Conservation (phyloP, 2,797 vertebrate genomes). For the Gouania willdenowi region DNA sequence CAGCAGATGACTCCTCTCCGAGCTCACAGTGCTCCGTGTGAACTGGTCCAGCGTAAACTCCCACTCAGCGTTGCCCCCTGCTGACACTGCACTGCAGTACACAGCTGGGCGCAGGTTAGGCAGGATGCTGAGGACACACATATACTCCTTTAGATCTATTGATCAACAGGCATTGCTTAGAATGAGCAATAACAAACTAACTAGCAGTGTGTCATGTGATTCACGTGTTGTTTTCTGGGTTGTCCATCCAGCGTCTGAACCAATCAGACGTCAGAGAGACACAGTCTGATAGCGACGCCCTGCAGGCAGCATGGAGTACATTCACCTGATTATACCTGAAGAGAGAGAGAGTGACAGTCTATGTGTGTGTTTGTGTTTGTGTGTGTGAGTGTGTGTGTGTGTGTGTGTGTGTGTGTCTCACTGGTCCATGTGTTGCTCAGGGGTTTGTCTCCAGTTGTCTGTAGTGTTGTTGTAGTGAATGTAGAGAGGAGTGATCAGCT, state of each 20-base stretch:
- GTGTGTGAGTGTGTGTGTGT: background rate
- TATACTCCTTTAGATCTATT: too few species aligned
- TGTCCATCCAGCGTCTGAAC: slow-evolving; percentile 60
- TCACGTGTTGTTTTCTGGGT: slow-evolving; percentile 43
- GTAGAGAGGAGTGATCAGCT: slow-evolving; percentile 79
- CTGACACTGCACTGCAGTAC: slow-evolving; percentile 85
- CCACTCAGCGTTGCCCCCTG: slow-evolving; percentile 76
- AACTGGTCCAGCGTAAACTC: slow-evolving; percentile 82
- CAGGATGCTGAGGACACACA: slow-evolving; percentile 70
- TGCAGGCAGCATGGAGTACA: slow-evolving; percentile 79
- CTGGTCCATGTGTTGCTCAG: slow-evolving; percentile 71
- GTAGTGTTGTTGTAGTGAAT: slow-evolving; percentile 60
- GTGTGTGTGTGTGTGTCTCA: slow-evolving; percentile 23
- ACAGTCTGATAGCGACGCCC: slow-evolving; percentile 66
- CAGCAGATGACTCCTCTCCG: slow-evolving; percentile 83
- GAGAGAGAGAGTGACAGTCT: background rate
- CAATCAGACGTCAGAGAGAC: slow-evolving; percentile 21
- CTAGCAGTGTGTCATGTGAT: too few species aligned
- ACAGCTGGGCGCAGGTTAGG: slow-evolving; percentile 82
- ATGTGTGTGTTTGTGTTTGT: background rate
- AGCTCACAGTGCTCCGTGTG: slow-evolving; percentile 56
- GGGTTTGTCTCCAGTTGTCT: slow-evolving; percentile 16
- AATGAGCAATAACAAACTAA: too few species aligned
- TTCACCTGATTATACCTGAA: slow-evolving; percentile 84
- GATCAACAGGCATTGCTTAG: too few species aligned